Evolutionary conservation across 2,888 invertebrate genomes (phyloP), one percentile per base, ranked within the genome.

Genomic region (Cylloceria caligata): DNA sequence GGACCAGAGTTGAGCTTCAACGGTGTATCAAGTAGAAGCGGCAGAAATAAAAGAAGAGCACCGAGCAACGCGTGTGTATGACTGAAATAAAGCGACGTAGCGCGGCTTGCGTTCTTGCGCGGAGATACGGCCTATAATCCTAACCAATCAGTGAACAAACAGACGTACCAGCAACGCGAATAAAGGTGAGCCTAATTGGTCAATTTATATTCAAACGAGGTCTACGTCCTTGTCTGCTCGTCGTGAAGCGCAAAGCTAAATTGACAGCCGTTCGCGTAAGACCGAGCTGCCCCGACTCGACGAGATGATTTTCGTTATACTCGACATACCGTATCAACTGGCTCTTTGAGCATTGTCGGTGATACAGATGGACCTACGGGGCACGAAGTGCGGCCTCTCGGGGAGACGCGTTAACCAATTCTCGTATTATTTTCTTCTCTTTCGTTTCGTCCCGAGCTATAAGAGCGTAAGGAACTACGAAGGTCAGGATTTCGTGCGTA

Each of bases 181-280:
- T 89, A 90, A 90, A 92, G 91, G 90, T 91, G 88, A 91, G 88
- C 86, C 89, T 91, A 90, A 91, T 91, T 89, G 90, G 86, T 86
- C 90, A 90, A 92, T 92, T 92, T 89, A 90, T 90, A 91, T 91
- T 91, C 89, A 91, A 91, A 92, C 90, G 90, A 89, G 89, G 87
- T 87, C 85, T 85, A 83, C 87, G 89, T 80, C 84, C 84, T 84
- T 84, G 81, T 80, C 81, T 79, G 60, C 67, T 75, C 62, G 81
- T 80, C 74, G 67, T 60, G 67, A 36, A 62, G 39, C 55, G 82
- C 71, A 55, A 34, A 79, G 69, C 79, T 64, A 86, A 88, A 89
- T 87, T 88, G 87, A 84, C 84, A 80, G 72, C 68, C 60, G 69
- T 83, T 79, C 69, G n/a, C 84, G 84, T 84, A 81, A 85, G 80